Conservation (phyloP, 1,140 invertebrate species). For the Leptoteleia sp. region DNA sequence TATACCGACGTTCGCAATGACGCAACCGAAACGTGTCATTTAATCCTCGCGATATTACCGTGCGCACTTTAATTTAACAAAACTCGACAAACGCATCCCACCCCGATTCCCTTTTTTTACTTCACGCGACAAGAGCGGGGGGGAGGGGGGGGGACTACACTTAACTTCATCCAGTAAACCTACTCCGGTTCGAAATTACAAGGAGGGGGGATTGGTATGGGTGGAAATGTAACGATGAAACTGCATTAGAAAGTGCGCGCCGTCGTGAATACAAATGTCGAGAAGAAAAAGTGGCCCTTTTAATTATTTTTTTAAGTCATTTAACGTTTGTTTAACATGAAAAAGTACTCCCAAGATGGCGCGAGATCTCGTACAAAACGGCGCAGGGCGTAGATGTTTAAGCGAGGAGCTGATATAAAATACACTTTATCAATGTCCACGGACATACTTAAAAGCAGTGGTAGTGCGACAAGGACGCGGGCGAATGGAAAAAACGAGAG, state of each 20-base stretch:
- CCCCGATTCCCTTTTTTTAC: neutral
- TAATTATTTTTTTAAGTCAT: conserved; percentile 33
- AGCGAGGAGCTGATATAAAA: conserved; percentile 16
- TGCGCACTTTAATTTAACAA: conserved; percentile 5
- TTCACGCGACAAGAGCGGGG: conserved; percentile 10
- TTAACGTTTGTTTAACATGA: conserved; percentile 11
- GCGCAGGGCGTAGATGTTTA: conserved; percentile 18
- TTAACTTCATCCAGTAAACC: conserved; percentile 11
- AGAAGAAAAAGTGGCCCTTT: neutral
- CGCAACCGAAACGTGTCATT: too few species aligned
- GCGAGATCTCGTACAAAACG: conserved; percentile 1
- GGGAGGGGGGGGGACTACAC: conserved; percentile 10
- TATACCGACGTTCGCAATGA: too few species aligned
- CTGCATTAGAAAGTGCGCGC: conserved; percentile 30
- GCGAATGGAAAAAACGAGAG: conserved; percentile 8
- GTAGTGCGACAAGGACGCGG: too few species aligned
- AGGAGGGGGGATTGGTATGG: too few species aligned
- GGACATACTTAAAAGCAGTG: conserved; percentile 13
- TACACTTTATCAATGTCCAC: conserved; percentile 26
- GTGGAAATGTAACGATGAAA: conserved; percentile 28
- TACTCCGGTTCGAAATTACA: conserved; percentile 10
- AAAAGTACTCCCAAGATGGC: conserved; percentile 11
- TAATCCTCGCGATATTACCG: too few species aligned
- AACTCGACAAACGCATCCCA: conserved; percentile 6
- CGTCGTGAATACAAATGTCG: conserved; percentile 19